phyloP scores from a whole-genome alignment of 2,888 invertebrate species.

The Blastobasis adustella region DNA sequence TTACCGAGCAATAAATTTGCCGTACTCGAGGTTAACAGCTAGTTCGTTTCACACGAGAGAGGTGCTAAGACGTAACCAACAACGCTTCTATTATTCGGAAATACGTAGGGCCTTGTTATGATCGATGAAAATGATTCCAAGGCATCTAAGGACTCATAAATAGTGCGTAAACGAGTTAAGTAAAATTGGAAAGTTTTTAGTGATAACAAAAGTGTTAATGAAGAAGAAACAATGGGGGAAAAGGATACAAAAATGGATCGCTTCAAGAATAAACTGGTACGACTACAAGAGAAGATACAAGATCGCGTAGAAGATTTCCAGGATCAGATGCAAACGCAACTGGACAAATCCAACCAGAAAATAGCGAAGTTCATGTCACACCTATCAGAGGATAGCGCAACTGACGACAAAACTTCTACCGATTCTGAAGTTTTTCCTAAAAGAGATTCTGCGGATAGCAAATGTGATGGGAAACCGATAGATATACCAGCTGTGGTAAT shows the following conservation, averaged over 20 bases:
- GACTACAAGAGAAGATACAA: conserved; percentile 58
- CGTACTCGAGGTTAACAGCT: too few species aligned
- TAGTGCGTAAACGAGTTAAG: too few species aligned
- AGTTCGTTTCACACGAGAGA: too few species aligned
- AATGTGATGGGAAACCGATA: conserved; percentile 10
- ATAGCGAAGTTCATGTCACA: conserved; percentile 49
- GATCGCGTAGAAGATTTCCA: conserved; percentile 60
- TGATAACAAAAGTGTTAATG: too few species aligned
- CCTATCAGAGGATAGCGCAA: conserved; percentile 48
- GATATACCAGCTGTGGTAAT: conserved; percentile 51
- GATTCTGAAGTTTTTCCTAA: conserved; percentile 24
- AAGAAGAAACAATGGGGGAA: conserved; percentile 32
- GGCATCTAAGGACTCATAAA: too few species aligned
- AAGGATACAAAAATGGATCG: conserved; percentile 53
- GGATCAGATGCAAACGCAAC: conserved; percentile 56
- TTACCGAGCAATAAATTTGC: too few species aligned
- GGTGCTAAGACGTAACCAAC: background rate
- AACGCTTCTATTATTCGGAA: background rate
- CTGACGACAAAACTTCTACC: conserved; percentile 26
- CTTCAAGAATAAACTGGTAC: conserved; percentile 46
- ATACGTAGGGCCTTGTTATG: too few species aligned
- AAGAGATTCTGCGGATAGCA: background rate
- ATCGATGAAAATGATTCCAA: too few species aligned
- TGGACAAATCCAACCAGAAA: conserved; percentile 38
- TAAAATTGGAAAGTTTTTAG: too few species aligned